A percentile compares a stretch with the other conserved stretches of the same genome.
Evolutionary conservation across 2,797 vertebrate species (phyloP).

Genomic region (Acomys russatus): DNA sequence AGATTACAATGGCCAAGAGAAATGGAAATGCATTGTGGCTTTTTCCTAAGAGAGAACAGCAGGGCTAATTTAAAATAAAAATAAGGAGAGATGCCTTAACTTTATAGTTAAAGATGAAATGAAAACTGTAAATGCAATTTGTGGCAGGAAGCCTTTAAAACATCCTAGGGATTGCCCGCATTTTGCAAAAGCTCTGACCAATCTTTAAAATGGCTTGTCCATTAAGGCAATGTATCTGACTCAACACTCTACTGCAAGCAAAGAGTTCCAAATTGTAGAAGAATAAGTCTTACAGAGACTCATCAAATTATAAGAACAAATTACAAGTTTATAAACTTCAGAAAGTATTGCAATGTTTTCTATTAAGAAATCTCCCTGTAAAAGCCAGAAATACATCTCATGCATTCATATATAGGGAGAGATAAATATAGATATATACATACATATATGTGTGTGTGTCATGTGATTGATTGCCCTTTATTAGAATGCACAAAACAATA

Average conservation of each 20-base stretch:
- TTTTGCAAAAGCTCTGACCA: constrained; percentile 79
- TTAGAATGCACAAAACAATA: constrained; percentile 67
- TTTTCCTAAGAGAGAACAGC: constrained; percentile 75
- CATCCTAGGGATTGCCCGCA: constrained; percentile 74
- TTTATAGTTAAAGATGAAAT: constrained; percentile 82
- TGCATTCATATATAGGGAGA: neutral
- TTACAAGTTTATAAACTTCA: constrained; percentile 82
- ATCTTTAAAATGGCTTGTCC: constrained; percentile 81
- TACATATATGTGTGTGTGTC: neutral
- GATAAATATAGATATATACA: too few relatives aligned
- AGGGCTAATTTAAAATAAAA: constrained; percentile 84
- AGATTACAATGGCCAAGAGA: constrained; percentile 78
- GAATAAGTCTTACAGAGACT: constrained; percentile 73
- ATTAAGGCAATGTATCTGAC: constrained; percentile 73
- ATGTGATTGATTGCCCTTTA: constrained; percentile 73
- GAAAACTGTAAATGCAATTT: constrained; percentile 85
- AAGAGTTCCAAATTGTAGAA: constrained; percentile 75
- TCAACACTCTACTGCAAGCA: constrained; percentile 72
- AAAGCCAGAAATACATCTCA: constrained; percentile 54
- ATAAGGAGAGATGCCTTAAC: constrained; percentile 82
- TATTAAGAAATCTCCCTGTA: constrained; percentile 74
- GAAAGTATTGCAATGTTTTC: constrained; percentile 68
- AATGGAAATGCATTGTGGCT: constrained; percentile 80
- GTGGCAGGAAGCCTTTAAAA: constrained; percentile 81
- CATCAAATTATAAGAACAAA: constrained; percentile 76